Percentiles rank a stretch among this genome's conserved stretches.
Conservation (phyloP, 1,140 invertebrate species). For the Dendrolimus kikuchii region DNA sequence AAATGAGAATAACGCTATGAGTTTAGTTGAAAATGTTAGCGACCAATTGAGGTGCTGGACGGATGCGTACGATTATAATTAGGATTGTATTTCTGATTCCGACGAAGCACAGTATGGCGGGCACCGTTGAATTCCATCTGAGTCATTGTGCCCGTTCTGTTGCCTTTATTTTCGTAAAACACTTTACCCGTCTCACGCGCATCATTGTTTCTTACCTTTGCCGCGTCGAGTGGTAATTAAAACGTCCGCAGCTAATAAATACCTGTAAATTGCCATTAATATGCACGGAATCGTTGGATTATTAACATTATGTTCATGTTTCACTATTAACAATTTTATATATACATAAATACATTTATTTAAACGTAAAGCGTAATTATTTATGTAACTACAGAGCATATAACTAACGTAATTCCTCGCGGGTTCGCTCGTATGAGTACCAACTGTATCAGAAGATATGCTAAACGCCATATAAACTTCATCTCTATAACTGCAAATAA, state of each 20-base stretch:
- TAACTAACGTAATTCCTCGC: not conserved
- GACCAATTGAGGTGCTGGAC: constrained; percentile 63
- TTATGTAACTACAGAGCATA: not conserved
- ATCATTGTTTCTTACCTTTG: constrained; percentile 57
- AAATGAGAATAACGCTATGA: constrained; percentile 11
- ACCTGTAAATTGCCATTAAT: constrained; percentile 4
- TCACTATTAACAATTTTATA: no score
- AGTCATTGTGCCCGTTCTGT: constrained; percentile 69
- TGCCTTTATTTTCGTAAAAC: constrained; percentile 69
- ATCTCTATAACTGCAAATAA: no score
- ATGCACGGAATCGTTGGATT: not conserved
- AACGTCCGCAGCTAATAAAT: constrained; percentile 22
- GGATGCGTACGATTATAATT: constrained; percentile 72
- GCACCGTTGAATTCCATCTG: constrained; percentile 68
- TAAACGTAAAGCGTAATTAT: not conserved
- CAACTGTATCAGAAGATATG: not conserved
- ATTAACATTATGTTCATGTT: not conserved
- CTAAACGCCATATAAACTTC: no score
- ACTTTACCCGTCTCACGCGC: constrained; percentile 56
- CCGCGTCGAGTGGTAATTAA: constrained; percentile 24
- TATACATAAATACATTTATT: no score
- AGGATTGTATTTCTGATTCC: constrained; percentile 73
- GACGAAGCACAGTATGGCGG: constrained; percentile 65
- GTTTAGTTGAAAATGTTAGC: constrained; percentile 15
- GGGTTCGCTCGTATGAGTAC: not conserved